Percentiles rank a stretch among this genome's conserved stretches.
Evolutionary conservation across 1,140 invertebrate species (phyloP).

Genomic region (Helicoverpa armigera): DNA sequence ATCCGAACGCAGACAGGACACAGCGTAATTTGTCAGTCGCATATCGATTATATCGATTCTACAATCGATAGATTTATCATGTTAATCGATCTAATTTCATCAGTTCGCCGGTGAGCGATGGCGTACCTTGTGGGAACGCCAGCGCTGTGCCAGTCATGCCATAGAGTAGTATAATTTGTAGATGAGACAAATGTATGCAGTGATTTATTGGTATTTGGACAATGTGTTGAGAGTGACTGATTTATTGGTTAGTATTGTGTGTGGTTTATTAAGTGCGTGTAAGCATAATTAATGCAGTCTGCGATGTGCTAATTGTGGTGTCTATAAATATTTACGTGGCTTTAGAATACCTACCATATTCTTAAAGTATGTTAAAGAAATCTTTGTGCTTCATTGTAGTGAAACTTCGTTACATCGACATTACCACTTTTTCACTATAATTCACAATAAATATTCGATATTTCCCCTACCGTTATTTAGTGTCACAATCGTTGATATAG

Average conservation of each 20-base stretch:
- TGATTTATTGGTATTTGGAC: constrained; percentile 2
- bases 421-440: too few relatives aligned
- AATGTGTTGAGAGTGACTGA: background rate
- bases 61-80: constrained; percentile 72
- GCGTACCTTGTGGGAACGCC: constrained; percentile 80
- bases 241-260: constrained; percentile 6
- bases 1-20: constrained; percentile 60
- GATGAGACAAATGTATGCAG: constrained; percentile 10
- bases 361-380: too few relatives aligned
- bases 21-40: constrained; percentile 74
- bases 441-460: too few relatives aligned
- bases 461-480: too few relatives aligned
- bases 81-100: constrained; percentile 80
- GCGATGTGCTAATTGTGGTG: background rate
- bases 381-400: too few relatives aligned
- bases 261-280: background rate
- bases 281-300: background rate
- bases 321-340: too few relatives aligned
- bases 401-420: too few relatives aligned
- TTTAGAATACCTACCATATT: too few relatives aligned
- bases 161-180: constrained; percentile 58
- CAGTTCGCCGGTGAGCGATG: constrained; percentile 76
- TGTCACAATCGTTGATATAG: too few relatives aligned
- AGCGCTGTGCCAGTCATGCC: constrained; percentile 75
- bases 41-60: constrained; percentile 58